Conservation (phyloP, 2,888 invertebrate genomes). For the Escarpia spicata region DNA sequence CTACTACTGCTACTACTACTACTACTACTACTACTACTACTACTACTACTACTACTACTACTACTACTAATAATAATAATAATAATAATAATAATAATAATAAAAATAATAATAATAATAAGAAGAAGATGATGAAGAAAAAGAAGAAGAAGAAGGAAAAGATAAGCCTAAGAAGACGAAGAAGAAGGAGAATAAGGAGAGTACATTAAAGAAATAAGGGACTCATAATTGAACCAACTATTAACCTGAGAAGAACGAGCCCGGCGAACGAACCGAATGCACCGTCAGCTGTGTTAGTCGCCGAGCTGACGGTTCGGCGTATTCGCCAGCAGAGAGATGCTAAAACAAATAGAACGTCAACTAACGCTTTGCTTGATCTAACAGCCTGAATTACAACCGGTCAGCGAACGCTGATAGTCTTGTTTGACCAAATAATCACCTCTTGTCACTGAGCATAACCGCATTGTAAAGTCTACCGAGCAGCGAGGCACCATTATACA, state of each 20-base stretch:
- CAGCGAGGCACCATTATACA: background rate
- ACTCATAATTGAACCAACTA: too few species aligned
- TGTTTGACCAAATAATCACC: constrained; percentile 4
- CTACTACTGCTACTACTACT: too few species aligned
- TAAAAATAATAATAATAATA: too few species aligned
- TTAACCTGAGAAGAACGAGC: background rate
- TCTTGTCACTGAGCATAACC: background rate
- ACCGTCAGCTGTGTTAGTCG: background rate
- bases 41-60: too few species aligned
- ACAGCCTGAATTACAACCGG: background rate
- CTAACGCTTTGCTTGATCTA: background rate
- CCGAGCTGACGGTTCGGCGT: background rate
- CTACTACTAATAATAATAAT: too few species aligned
- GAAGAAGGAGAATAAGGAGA: too few species aligned
- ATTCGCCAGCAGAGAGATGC: background rate
- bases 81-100: too few species aligned
- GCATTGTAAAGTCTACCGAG: background rate
- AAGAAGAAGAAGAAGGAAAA: background rate
- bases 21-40: too few species aligned
- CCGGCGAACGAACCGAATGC: background rate
- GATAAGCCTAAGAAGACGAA: background rate
- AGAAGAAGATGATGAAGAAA: background rate
- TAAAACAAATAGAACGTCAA: background rate
- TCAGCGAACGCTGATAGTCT: background rate
- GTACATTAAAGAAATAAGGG: too few species aligned